Evolutionary conservation across 2,888 invertebrate genomes (phyloP).

Genomic region (Leuctra nigra): DNA sequence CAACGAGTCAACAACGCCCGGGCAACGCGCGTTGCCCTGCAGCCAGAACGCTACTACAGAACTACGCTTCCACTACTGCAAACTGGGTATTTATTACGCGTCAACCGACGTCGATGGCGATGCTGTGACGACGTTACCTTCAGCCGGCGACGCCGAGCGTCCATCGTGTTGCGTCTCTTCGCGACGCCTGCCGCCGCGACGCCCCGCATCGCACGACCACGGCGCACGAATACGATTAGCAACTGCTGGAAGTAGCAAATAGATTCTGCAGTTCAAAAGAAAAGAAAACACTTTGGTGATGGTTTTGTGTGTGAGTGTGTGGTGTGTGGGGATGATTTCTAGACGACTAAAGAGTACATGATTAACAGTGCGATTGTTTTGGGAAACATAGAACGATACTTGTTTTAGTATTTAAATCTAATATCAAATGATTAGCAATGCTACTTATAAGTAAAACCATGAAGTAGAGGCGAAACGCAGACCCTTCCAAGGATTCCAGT

Average conservation of each 20-base stretch:
- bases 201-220: not conserved
- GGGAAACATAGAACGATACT: too few relatives aligned
- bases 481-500: too few relatives aligned
- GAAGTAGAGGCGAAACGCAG: too few relatives aligned
- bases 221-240: not conserved
- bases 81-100: not conserved
- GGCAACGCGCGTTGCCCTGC: not conserved
- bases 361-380: too few relatives aligned
- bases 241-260: conserved; percentile 8
- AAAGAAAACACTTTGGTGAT: not conserved
- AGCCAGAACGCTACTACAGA: not conserved
- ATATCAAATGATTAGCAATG: too few relatives aligned
- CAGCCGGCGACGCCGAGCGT: not conserved
- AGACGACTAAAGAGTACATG: too few relatives aligned
- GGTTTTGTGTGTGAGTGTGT: too few relatives aligned
- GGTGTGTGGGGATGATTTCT: too few relatives aligned
- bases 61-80: not conserved
- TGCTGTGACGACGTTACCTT: conserved; percentile 5
- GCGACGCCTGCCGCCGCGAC: not conserved
- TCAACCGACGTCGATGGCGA: not conserved
- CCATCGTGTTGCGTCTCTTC: not conserved
- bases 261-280: conserved; percentile 8
- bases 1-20: not conserved
- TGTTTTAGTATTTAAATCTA: too few relatives aligned
- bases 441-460: too few relatives aligned